Conservation (phyloP, 1,140 invertebrate species). For the Magallana angulata region DNA sequence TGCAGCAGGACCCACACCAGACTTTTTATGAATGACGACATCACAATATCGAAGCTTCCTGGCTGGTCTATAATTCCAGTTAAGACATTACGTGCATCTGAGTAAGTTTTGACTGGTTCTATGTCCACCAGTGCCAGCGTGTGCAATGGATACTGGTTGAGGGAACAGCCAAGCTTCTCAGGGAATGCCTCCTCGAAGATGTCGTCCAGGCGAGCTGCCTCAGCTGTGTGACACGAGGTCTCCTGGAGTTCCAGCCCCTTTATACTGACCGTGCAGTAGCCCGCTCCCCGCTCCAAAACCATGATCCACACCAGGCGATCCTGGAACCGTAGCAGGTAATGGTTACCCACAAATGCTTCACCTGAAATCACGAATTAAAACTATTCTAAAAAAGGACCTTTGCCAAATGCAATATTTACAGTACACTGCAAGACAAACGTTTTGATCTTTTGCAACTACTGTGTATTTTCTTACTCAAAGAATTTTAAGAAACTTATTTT, state of each 20-base stretch:
- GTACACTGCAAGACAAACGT: too few relatives aligned
- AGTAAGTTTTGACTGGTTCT: conserved; percentile 76
- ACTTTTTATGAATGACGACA: conserved; percentile 77
- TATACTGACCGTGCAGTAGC: conserved; percentile 78
- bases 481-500: too few relatives aligned
- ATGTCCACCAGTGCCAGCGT: conserved; percentile 76
- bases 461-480: too few relatives aligned
- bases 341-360: conserved; percentile 78
- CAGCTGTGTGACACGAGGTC: conserved; percentile 82
- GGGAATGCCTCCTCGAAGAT: conserved; percentile 80
- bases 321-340: conserved; percentile 80
- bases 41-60: conserved; percentile 76
- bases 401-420: too few relatives aligned
- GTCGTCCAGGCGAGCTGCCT: conserved; percentile 81
- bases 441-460: too few relatives aligned
- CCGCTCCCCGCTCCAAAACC: conserved; percentile 79
- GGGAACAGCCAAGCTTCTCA: conserved; percentile 49
- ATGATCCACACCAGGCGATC: conserved; percentile 80
- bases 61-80: conserved; percentile 81
- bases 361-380: conserved; percentile 67
- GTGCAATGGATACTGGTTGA: conserved; percentile 76
- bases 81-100: conserved; percentile 80
- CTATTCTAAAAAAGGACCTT: neutral
- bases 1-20: conserved; percentile 80
- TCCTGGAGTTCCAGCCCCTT: conserved; percentile 82